Evolutionary conservation across 2,797 vertebrate species (phyloP), one percentile per base, ranked within the genome.

Genomic region (Enteromius paludinosus): DNA sequence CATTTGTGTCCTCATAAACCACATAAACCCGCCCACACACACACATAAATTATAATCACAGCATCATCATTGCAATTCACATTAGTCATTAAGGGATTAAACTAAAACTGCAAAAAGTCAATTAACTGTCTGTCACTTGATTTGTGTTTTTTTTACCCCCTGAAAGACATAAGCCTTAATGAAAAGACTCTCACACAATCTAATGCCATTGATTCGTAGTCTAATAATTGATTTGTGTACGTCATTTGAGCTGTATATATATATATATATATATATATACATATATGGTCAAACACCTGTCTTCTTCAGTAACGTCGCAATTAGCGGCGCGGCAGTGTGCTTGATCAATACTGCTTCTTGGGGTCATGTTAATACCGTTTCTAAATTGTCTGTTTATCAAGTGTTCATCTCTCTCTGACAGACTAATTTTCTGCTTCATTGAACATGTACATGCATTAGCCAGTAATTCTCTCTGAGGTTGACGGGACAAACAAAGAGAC

Each of bases 391-490:
- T n/a, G 28, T 76, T 75, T 43, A 82, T 76, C 64, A 59, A 59
- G 28, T 15, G 23, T 25, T 76, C 33, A 52, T 66, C 43, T 43
- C 17, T 75, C 11, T 2, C 69, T 23, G 69, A 79, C 52, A 35
- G 25, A 45, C 35, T 86, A 1, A 78, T 86, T 81, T 78, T 84
- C 78, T 72, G 78, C 66, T 41, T 80, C 78, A 81, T 1, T 81
- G 82, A 73, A 28, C 78, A 35, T 66, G 17, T 54, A 30, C 45
- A 45, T 73, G 69, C 41, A 56, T 41, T 64, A 49, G 30, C 25
- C 59, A 75, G 8, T 59, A 23, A 76, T 28, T 76, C 64, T 59
- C 33, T 82, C 45, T 54, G 64, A 59, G 25, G 20, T 15, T 65
- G 69, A 65, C 79, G 28, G 45, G 35, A 59, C 18, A 41, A 54